Percentiles rank a stretch among this genome's conserved stretches.
These are phyloP conservation scores for Darevskia mixta DNA, from an alignment of 2,797 vertebrate species.

Conservation along the genomic window DNA sequence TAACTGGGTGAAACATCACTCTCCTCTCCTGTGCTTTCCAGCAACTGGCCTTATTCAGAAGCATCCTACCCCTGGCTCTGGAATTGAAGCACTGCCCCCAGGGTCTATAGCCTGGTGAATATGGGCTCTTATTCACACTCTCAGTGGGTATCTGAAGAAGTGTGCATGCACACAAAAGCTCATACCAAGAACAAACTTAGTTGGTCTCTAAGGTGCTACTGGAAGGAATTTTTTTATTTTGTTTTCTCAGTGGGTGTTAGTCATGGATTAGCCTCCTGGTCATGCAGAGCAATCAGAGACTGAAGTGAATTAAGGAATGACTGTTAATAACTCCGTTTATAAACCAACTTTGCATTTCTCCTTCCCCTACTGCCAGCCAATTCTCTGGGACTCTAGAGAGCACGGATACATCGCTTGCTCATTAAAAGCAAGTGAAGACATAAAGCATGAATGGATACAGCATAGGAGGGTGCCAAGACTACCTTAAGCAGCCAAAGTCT, in stretches of 20 bases:
- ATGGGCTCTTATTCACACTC: neutral
- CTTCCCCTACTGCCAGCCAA: neutral
- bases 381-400: neutral
- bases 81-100: too few species aligned
- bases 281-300: neutral
- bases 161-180: too few species aligned
- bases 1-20: too few species aligned
- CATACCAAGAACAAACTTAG: too few species aligned
- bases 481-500: neutral
- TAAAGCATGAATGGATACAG: neutral
- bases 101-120: too few species aligned
- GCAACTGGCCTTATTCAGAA: too few species aligned
- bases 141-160: neutral
- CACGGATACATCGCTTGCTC: neutral
- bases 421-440: neutral
- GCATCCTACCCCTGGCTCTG: too few species aligned
- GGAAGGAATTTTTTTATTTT: too few species aligned
- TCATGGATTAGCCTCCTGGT: neutral
- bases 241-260: neutral
- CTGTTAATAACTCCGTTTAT: neutral
- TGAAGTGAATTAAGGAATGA: neutral
- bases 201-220: too few species aligned
- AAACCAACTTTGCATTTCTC: neutral
- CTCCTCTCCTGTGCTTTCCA: too few species aligned
- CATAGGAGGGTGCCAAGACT: neutral